Conservation (phyloP, 2,113 vertebrate genomes). For the Anoura caudifer region DNA sequence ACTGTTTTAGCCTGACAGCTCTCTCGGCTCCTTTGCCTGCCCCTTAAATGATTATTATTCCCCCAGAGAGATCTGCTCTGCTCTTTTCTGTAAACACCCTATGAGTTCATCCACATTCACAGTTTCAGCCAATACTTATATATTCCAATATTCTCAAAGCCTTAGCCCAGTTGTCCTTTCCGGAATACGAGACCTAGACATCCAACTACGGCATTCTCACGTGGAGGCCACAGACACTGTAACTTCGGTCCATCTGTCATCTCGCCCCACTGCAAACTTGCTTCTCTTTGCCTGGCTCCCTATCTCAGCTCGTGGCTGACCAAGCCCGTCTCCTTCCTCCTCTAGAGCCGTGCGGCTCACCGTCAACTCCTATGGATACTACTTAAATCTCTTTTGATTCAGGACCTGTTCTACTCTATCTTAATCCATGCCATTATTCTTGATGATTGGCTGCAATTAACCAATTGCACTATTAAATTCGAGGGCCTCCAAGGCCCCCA, state of each 20-base stretch:
- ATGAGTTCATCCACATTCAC: constrained; percentile 41
- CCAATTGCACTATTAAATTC: not conserved
- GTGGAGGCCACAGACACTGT: not conserved
- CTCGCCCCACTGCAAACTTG: not conserved
- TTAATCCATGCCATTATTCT: constrained; percentile 6
- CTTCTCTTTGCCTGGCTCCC: not conserved
- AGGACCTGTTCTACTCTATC: not conserved
- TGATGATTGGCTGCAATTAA: not conserved
- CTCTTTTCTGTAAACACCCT: constrained; percentile 55
- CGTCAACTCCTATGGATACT: not conserved
- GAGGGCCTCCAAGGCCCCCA: not conserved
- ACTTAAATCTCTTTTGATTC: not conserved
- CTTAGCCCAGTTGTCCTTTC: not conserved
- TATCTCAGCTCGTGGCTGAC: not conserved
- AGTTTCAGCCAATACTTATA: constrained; percentile 22
- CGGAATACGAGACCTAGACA: not conserved
- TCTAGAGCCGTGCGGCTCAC: not conserved
- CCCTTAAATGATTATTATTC: constrained; percentile 22
- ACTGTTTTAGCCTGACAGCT: not conserved
- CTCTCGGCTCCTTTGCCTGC: not conserved
- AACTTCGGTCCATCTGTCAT: not conserved
- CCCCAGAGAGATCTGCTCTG: constrained; percentile 25
- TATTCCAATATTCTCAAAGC: constrained; percentile 10
- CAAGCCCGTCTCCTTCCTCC: not conserved
- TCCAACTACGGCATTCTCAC: not conserved